These are phyloP conservation scores for Yponomeuta plumbellus DNA, from an alignment of 2,888 invertebrate species.

Conservation along the genomic window DNA sequence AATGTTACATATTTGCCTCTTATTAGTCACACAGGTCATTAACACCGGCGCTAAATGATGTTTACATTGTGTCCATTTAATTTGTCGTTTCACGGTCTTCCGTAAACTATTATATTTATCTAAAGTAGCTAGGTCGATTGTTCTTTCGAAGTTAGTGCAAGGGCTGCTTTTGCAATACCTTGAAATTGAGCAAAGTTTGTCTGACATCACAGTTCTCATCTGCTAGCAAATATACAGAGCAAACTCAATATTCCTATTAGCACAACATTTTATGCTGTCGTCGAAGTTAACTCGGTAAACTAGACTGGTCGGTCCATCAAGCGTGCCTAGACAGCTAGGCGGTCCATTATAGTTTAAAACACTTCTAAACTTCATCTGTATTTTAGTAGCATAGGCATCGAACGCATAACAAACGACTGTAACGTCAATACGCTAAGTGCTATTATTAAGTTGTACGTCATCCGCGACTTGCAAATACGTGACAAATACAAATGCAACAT, in stretches of 20 bases:
- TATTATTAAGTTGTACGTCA: slow-evolving; percentile 13
- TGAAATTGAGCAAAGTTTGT: neutral
- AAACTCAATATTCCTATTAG: neutral
- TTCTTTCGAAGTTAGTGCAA: neutral
- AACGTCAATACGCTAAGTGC: neutral
- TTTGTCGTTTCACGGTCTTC: slow-evolving; percentile 12
- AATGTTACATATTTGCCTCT: slow-evolving; percentile 64
- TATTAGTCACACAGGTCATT: slow-evolving; percentile 70
- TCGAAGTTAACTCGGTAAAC: neutral
- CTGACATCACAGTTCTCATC: neutral
- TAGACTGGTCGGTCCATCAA: neutral
- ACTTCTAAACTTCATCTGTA: neutral
- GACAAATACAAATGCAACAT: slow-evolving; percentile 14
- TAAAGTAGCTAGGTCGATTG: neutral
- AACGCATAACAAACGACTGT: neutral
- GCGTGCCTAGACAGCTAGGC: neutral
- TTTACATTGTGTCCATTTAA: slow-evolving; percentile 26
- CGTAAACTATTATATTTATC: neutral
- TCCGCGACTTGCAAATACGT: neutral
- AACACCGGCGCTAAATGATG: slow-evolving; percentile 54
- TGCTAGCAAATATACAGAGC: neutral
- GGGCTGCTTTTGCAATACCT: neutral
- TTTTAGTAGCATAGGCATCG: neutral
- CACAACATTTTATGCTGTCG: neutral
- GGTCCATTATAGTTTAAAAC: neutral